These are phyloP conservation scores for Zaprionus obscuricornis DNA, from an alignment of 2,888 invertebrate species.

Conservation along the genomic window DNA sequence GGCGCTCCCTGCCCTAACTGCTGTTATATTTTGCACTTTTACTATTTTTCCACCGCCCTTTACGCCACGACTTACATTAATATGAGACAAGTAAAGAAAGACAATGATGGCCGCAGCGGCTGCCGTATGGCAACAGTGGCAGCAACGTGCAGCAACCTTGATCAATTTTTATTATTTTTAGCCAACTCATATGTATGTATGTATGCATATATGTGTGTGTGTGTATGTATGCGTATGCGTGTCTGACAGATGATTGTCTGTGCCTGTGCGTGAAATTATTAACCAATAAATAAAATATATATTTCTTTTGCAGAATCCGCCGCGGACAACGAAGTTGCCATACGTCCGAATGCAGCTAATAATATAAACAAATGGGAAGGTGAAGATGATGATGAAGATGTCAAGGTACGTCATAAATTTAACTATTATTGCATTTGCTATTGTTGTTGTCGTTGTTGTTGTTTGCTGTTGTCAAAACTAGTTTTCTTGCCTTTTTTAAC, in stretches of 20 bases:
- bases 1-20: neutral
- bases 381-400: conserved; percentile 93
- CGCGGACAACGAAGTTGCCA: conserved; percentile 86
- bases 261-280: too few relatives aligned
- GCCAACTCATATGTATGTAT: too few relatives aligned
- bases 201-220: too few relatives aligned
- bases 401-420: conserved; percentile 86
- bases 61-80: too few relatives aligned
- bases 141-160: conserved; percentile 35
- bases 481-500: conserved; percentile 43
- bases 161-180: conserved; percentile 43
- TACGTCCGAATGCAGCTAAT: conserved; percentile 87
- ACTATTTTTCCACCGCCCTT: too few relatives aligned
- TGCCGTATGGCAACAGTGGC: too few relatives aligned
- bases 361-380: conserved; percentile 92
- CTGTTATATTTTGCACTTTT: too few relatives aligned
- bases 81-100: too few relatives aligned
- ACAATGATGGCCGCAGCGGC: too few relatives aligned
- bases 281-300: too few relatives aligned
- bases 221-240: conserved; percentile 19
- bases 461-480: conserved; percentile 38
- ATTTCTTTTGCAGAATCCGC: conserved; percentile 74
- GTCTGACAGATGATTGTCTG: conserved; percentile 23
- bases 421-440: conserved; percentile 1
- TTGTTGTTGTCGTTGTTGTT: conserved; percentile 14